Base-by-base conservation (phyloP, 2,797 vertebrate species). In the Scolopax rusticola region DNA sequence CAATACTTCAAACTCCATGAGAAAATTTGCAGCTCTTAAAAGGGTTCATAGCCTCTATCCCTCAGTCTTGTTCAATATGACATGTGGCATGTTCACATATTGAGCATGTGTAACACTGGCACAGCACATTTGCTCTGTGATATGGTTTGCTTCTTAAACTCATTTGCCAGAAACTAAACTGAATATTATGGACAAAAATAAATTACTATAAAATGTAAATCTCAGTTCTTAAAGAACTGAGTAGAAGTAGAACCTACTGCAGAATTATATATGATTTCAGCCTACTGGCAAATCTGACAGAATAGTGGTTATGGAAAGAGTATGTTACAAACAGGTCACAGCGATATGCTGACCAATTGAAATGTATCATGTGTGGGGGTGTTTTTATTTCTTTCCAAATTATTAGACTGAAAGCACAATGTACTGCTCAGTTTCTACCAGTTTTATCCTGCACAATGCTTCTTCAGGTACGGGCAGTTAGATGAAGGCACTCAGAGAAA, bases 401-500 rank as follows among this genome's bases (percentile, higher is more conserved):
- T 70, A 19, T 41, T 63, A 76, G 38, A 20, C 24, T 71, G 48
- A 85, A 83, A 87, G 15, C 23, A 61, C 19, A 63, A 45, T 51
- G 14, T 67, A 63, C 20, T 75, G 25, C 33, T 80, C 53, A 17
- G 8, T 93, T 95, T 93, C 60, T 86, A 25, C 12, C 30, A 50
- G 28, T 60, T 93, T 91, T 81, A 71, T 81, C 38, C n/a, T 65
- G 7, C 41, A 21, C 50, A 64, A 20, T 41, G 23, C 33, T 89
- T 85, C 48, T 60, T 67, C 57, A 81, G 51, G 36, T 75, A 74
- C 15, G 38, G 57, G 15, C 38, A 74, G 60, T 84, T 93, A 40
- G 38, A 54, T 48, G 45, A 78, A 94, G 38, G 57, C 91, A 78
- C 36, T 86, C 23, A 84, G 41, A 84, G 15, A 75, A 94, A 93